Conservation (phyloP, 2,113 vertebrate genomes). For the Ailurus styani region DNA sequence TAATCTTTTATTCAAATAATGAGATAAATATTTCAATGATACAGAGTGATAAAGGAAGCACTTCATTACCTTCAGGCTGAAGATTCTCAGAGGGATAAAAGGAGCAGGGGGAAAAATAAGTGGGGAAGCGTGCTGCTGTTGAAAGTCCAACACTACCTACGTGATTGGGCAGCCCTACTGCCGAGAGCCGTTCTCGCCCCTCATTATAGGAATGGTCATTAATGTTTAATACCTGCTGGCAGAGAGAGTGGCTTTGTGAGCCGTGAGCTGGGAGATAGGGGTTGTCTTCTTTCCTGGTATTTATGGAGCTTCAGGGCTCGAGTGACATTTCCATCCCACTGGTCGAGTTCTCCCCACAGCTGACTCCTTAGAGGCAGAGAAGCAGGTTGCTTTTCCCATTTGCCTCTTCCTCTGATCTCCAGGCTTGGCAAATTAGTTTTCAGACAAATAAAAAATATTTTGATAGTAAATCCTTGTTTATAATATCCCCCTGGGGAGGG, state of each 20-base stretch:
- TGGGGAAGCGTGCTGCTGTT: background rate
- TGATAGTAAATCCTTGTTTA: slow-evolving; percentile 73
- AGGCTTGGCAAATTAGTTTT: slow-evolving; percentile 72
- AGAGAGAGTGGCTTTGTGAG: slow-evolving; percentile 32
- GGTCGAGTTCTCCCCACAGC: slow-evolving; percentile 7
- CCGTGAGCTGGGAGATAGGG: background rate
- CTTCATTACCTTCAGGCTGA: slow-evolving; percentile 59
- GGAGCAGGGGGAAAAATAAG: background rate
- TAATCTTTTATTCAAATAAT: slow-evolving; percentile 70
- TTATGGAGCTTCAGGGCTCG: slow-evolving; percentile 60
- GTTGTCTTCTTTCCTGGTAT: slow-evolving; percentile 57
- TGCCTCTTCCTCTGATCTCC: slow-evolving; percentile 62
- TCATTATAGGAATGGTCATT: slow-evolving; percentile 54
- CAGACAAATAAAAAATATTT: slow-evolving; percentile 76
- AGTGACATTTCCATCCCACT: slow-evolving; percentile 68
- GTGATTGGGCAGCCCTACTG: background rate
- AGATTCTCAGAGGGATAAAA: slow-evolving; percentile 60
- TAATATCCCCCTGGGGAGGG: slow-evolving; percentile 52
- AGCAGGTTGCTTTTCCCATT: slow-evolving; percentile 64
- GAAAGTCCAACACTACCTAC: slow-evolving; percentile 27
- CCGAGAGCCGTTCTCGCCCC: background rate
- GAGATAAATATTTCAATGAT: slow-evolving; percentile 71
- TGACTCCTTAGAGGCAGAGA: slow-evolving; percentile 60
- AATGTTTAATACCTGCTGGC: slow-evolving; percentile 67
- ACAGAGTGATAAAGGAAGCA: slow-evolving; percentile 49